Percentiles rank a stretch among this genome's conserved stretches.
Conservation (phyloP, 2,888 invertebrate genomes). For the Oligia latruncula region DNA sequence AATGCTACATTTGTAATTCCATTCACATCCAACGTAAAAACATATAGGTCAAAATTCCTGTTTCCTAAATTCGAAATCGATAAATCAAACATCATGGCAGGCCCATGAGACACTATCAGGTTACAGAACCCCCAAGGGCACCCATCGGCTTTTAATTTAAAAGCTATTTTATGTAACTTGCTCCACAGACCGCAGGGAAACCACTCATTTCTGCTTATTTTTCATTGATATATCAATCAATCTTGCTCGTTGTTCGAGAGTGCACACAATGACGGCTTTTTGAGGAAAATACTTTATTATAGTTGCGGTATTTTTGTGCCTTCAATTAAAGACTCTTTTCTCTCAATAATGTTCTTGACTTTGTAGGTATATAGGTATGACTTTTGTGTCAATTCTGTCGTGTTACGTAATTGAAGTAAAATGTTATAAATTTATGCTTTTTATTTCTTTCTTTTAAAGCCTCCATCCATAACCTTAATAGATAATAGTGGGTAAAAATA, state of each 20-base stretch:
- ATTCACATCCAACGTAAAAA: conserved; percentile 16
- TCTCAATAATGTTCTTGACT: neutral
- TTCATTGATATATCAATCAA: conserved; percentile 72
- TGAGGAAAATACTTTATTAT: conserved; percentile 32
- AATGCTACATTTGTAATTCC: conserved; percentile 20
- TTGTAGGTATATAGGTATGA: neutral
- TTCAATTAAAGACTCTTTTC: neutral
- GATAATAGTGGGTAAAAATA: too few species aligned
- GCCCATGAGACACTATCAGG: conserved; percentile 58
- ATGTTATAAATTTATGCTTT: too few species aligned
- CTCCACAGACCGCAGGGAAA: conserved; percentile 72
- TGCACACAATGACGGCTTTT: conserved; percentile 63
- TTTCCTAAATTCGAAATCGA: conserved; percentile 54
- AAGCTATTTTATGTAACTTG: conserved; percentile 85
- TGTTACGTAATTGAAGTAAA: too few species aligned
- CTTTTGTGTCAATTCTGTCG: too few species aligned
- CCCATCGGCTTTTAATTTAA: conserved; percentile 81
- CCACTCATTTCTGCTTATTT: conserved; percentile 71
- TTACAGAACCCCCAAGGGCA: conserved; percentile 59
- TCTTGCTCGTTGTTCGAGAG: conserved; percentile 67
- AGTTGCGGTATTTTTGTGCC: conserved; percentile 19
- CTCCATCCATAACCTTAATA: too few species aligned
- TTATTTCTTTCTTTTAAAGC: too few species aligned
- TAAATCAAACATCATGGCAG: conserved; percentile 59
- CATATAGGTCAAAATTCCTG: conserved; percentile 41